phyloP scores from a whole-genome alignment of 2,797 vertebrate species.

The Mycteria americana region DNA sequence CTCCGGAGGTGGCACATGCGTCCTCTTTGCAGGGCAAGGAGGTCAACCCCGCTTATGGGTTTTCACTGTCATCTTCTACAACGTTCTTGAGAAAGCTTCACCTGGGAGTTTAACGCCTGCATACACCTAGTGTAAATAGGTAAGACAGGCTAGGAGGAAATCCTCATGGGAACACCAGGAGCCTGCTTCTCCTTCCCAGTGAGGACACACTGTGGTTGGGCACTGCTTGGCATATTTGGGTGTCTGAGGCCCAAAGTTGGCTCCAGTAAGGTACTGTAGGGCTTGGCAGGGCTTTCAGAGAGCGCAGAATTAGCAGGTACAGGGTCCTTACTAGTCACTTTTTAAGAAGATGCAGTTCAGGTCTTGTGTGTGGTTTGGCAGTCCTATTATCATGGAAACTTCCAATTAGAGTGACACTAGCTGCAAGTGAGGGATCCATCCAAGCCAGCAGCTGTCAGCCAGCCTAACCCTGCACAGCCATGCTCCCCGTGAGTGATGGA shows the following conservation, averaged over 20 bases:
- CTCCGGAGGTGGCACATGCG: background rate
- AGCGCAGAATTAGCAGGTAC: background rate
- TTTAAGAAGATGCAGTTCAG: background rate
- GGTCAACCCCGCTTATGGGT: background rate
- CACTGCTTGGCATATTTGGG: background rate
- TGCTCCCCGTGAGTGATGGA: accelerated
- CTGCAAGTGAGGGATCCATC: background rate
- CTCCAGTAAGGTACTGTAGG: background rate
- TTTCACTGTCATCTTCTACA: background rate
- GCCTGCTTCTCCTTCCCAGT: background rate
- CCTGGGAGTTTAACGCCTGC: background rate
- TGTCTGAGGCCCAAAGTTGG: background rate
- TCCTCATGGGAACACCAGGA: background rate
- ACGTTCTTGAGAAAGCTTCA: background rate
- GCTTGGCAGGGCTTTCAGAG: background rate
- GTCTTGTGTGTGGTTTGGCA: background rate
- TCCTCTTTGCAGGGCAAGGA: background rate
- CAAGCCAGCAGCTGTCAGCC: background rate
- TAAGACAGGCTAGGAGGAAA: background rate
- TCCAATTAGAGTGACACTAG: background rate
- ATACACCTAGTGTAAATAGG: background rate
- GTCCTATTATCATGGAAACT: background rate
- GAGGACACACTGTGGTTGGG: background rate
- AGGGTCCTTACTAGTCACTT: background rate
- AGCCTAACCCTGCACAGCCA: background rate